phyloP scores from a whole-genome alignment of 2,113 vertebrate genomes.

The Nipponia nippon region DNA sequence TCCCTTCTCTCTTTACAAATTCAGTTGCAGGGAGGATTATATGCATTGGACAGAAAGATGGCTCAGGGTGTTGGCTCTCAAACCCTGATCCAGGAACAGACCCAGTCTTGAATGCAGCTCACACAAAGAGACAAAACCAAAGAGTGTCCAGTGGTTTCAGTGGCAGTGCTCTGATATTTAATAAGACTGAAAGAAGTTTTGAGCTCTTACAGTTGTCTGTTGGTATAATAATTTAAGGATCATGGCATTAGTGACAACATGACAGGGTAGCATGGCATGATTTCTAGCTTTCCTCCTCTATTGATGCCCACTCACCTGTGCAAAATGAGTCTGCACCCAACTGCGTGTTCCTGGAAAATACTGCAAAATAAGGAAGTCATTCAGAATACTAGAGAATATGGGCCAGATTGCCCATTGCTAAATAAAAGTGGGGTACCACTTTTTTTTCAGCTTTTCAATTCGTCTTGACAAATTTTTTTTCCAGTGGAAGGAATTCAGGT shows the following conservation, averaged over 20 bases:
- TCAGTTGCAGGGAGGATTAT: not conserved
- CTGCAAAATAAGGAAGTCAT: not conserved
- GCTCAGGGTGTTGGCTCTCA: not conserved
- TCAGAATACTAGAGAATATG: not conserved
- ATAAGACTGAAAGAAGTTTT: not conserved
- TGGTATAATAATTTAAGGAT: not conserved
- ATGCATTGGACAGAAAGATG: not conserved
- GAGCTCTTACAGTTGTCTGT: not conserved
- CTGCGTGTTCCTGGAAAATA: not conserved
- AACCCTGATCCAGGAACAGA: not conserved
- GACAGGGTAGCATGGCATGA: fast-evolving
- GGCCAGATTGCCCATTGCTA: not conserved
- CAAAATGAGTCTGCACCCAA: not conserved
- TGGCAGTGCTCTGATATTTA: not conserved
- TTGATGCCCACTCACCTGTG: not conserved
- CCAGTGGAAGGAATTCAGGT: not conserved
- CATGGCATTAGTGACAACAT: not conserved
- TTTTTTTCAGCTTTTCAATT: not conserved
- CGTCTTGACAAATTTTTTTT: not conserved
- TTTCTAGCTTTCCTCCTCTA: not conserved
- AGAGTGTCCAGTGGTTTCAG: not conserved
- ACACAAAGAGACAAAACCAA: not conserved
- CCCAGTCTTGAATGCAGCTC: not conserved
- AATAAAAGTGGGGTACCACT: not conserved
- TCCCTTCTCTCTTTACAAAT: not conserved